Evolutionary conservation across 2,888 invertebrate species (phyloP), one percentile per base, ranked within the genome.

Genomic region (Helicoverpa assulta): DNA sequence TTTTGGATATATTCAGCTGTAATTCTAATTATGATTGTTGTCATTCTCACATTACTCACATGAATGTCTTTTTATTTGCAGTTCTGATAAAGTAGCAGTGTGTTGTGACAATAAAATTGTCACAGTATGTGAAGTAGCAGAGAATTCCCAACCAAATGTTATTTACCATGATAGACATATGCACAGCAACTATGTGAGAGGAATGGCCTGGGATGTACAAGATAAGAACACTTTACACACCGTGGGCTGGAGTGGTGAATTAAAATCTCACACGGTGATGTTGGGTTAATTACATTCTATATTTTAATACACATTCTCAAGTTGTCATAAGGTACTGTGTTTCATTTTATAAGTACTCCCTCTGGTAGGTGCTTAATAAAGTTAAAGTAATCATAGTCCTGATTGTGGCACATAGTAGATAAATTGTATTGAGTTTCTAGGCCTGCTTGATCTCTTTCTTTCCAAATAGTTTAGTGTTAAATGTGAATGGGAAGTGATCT

Each of bases 191-290:
- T 96, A 94, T 84, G 96, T 96, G 1, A 91, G 96, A 73, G 96
- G 96, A 12, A 76, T 96, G 7, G 93, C 96, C 0, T 97, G 97
- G 97, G 94, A 94, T 78, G 74, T 87, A 6, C 86, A 85, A 3
- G 88, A 92, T 1, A 83, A 83, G 21, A 86, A 90, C 59, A 79
- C 88, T 29, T 91, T 97, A 1, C 94, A 96, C 80, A 93, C 96
- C 0, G 95, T 96, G 19, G 96, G 96, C n/a, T 97, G 96, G 96
- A 96, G 96, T 80, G 94, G 94, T 57, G 90, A 91, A 75, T 85
- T 96, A 18, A 90, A 91, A 70, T 89, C 90, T 14, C 96, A 96
- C 76, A 85, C 73, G 26, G 64, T 93, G 72, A 69, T 65, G 21
- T 85, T 82, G 78, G 79, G 43, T 57, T 79, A 57, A 64, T n/a